Evolutionary conservation across 2,113 vertebrate species (phyloP), one percentile per base, ranked within the genome.

Genomic region (Cheilinus undulatus): DNA sequence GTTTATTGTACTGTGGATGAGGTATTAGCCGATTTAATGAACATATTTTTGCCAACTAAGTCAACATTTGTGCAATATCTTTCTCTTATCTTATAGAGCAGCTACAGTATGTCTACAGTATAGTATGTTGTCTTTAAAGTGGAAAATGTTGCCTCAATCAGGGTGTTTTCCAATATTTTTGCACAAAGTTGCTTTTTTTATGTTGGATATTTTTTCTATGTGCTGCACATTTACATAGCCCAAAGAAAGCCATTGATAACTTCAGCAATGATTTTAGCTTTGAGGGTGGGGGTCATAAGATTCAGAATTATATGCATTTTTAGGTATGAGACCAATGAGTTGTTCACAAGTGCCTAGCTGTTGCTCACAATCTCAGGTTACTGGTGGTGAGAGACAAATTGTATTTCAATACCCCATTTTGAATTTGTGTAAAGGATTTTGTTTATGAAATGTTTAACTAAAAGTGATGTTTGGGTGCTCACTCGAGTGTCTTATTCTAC

Each of bases 21-120:
- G 26, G 24, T 36, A 43, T 28, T 4, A 24, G 49, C 17, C 40
- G 10, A 51, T 66, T 49, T 27, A n/a, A 42, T 42, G 40, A 42
- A 42, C 40, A 42, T 1, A 34, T 34, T 34, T 34, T 3, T 7
- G 30, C 30, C 30, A 32, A 7, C 9, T 32, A 10, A 34, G 50
- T 52, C 54, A 59, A 17, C 61, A 30, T 42, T 52, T 83, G 86
- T 86, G 83, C 82, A 78, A 80, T 85, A 83, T 42, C 53, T 63
- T 17, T 34, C 23, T 52, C 36, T 43, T 20, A 49, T 59, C 53
- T 27, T 50, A 60, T 48, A 51, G n/a, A 50, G 23, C 58, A 58
- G 48, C 75, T 56, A 11, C 45, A 27, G 32, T 73, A 42, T 57
- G 51, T 32, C 2, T 54, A 53, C 40, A 27, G 38, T 20, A 5